Evolutionary conservation across 2,888 invertebrate species (phyloP).

Genomic region (Geophilus truncorum): DNA sequence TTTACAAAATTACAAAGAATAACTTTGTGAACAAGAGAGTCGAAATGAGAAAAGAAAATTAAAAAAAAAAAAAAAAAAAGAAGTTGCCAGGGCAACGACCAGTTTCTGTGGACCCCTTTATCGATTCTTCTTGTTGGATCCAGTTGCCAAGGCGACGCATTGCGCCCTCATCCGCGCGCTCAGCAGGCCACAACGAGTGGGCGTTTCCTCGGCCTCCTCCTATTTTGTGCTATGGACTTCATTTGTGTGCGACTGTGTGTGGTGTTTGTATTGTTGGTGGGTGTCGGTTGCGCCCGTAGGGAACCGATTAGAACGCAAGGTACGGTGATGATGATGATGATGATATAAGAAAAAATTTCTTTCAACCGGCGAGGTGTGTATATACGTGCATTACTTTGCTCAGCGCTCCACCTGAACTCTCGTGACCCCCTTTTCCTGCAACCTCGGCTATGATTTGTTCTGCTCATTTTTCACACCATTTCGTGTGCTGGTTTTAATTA

Average conservation of each 20-base stretch:
- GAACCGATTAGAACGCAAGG: not conserved
- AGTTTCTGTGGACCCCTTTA: not conserved
- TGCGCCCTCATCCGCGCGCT: slow-evolving; percentile 8
- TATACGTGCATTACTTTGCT: not conserved
- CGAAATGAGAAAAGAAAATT: not conserved
- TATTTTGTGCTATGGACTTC: not conserved
- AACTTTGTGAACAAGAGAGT: not conserved
- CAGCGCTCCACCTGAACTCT: not conserved
- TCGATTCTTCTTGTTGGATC: not conserved
- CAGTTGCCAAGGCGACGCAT: not conserved
- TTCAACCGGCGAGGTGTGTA: not conserved
- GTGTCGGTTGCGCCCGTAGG: slow-evolving; percentile 7
- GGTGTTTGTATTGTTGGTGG: not conserved
- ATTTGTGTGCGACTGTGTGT: slow-evolving; percentile 1
- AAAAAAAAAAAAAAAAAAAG: not conserved
- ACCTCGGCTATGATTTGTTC: not conserved
- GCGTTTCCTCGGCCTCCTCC: slow-evolving; percentile 8
- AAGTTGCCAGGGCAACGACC: not conserved
- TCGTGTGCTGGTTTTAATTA: not conserved
- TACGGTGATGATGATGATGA: not conserved
- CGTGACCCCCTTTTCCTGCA: not conserved
- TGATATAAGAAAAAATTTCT: not conserved
- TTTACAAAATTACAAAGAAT: not conserved
- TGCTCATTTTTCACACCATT: not conserved
- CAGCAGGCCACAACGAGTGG: slow-evolving; percentile 14